Conservation (phyloP, 2,888 invertebrate genomes). For the Orthosia cruda region DNA sequence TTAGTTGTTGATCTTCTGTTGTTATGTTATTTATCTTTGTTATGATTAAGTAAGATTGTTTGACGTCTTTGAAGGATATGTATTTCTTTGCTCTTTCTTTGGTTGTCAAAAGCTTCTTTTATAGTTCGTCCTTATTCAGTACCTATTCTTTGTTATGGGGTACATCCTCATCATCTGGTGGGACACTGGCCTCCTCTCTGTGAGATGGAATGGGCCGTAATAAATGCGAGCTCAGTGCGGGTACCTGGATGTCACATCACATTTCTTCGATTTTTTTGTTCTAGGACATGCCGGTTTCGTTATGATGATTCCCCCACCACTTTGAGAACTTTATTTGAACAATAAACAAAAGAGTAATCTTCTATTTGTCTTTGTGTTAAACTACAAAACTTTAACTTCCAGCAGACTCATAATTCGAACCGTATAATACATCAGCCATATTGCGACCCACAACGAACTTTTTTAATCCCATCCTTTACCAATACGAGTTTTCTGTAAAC, state of each 20-base stretch:
- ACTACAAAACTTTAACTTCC: constrained; percentile 13
- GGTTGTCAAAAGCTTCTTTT: constrained; percentile 1
- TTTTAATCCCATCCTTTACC: constrained; percentile 59
- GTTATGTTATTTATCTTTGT: constrained; percentile 15
- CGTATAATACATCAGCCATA: constrained; percentile 36
- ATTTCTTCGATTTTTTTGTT: too few species aligned
- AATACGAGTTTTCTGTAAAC: constrained; percentile 60
- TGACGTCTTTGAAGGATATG: background rate
- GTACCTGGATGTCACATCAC: too few species aligned
- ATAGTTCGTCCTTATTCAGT: background rate
- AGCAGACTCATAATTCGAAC: background rate
- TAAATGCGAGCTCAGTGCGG: too few species aligned
- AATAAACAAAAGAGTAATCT: too few species aligned
- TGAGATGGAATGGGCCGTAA: too few species aligned
- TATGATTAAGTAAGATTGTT: constrained; percentile 2
- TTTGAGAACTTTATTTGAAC: too few species aligned
- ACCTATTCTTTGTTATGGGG: too few species aligned
- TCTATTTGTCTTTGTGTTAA: background rate
- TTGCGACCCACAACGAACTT: constrained; percentile 51
- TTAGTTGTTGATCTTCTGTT: constrained; percentile 13
- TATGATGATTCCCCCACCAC: too few species aligned
- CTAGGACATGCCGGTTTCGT: too few species aligned
- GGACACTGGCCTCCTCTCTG: too few species aligned
- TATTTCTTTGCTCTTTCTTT: background rate
- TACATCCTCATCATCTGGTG: too few species aligned